phyloP scores from a whole-genome alignment of 2,888 invertebrate species.

The Periphyllus acericola region DNA sequence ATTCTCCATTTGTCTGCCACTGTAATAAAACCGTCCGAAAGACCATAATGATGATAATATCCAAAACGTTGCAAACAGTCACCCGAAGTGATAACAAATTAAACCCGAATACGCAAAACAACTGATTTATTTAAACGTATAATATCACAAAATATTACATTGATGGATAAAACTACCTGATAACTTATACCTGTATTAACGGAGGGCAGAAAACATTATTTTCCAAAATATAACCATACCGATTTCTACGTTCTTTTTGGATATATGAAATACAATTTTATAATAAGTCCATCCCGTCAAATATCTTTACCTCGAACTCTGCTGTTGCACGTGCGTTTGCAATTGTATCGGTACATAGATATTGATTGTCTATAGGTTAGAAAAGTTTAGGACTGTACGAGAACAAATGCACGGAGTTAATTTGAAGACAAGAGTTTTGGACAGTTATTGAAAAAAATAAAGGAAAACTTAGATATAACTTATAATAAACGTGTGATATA shows the following conservation, averaged over 20 bases:
- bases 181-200: not conserved
- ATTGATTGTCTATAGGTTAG: not conserved
- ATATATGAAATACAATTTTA: not conserved
- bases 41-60: not conserved
- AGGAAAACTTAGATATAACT: constrained; percentile 36
- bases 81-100: not conserved
- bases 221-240: not conserved
- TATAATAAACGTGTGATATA: constrained; percentile 27
- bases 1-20: not conserved
- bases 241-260: not conserved
- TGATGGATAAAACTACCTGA: not conserved
- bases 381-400: constrained; percentile 6
- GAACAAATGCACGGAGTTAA: constrained; percentile 15
- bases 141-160: too few species aligned
- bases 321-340: not conserved
- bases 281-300: not conserved
- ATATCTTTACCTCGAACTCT: not conserved
- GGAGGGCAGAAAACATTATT: not conserved
- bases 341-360: not conserved
- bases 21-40: not conserved
- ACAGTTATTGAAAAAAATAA: constrained; percentile 39
- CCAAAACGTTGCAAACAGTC: not conserved
- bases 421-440: constrained; percentile 34
- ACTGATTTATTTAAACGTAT: not conserved
- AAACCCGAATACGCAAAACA: not conserved